Conservation (phyloP, 2,113 vertebrate species). For the Chaenogobius annularis region DNA sequence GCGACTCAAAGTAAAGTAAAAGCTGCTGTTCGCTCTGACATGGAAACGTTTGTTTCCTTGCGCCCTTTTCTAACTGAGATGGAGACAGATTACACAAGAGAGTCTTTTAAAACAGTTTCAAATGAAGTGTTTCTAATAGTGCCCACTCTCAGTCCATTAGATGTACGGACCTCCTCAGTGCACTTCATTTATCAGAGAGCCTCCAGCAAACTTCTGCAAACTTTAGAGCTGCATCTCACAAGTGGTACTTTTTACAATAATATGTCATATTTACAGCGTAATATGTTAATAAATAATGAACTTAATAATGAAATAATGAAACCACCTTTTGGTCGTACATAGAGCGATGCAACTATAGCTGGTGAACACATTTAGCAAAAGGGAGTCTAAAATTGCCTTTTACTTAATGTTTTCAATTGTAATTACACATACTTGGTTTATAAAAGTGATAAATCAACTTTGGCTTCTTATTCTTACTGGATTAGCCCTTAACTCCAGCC, state of each 20-base stretch:
- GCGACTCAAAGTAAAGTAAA: not conserved
- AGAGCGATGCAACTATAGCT: too few species aligned
- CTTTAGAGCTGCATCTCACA: not conserved
- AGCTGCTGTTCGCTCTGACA: conserved; percentile 2
- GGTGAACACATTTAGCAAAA: too few species aligned
- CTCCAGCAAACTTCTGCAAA: conserved; percentile 4
- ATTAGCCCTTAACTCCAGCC: not conserved
- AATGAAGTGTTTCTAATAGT: conserved; percentile 11
- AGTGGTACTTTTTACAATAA: not conserved
- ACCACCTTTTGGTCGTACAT: too few species aligned
- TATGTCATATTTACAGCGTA: too few species aligned
- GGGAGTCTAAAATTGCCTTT: too few species aligned
- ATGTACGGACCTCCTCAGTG: not conserved
- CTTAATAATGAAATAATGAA: too few species aligned
- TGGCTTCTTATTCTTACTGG: not conserved
- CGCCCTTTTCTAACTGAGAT: not conserved
- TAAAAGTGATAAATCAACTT: too few species aligned
- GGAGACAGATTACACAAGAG: not conserved
- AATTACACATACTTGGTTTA: too few species aligned
- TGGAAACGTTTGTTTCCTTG: not conserved
- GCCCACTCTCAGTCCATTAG: conserved; percentile 1
- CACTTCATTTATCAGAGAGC: conserved; percentile 4
- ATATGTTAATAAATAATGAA: too few species aligned
- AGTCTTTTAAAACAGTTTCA: not conserved
- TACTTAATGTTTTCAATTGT: too few species aligned